phyloP scores from a whole-genome alignment of 2,888 invertebrate genomes.

The Oscheius sp. region DNA sequence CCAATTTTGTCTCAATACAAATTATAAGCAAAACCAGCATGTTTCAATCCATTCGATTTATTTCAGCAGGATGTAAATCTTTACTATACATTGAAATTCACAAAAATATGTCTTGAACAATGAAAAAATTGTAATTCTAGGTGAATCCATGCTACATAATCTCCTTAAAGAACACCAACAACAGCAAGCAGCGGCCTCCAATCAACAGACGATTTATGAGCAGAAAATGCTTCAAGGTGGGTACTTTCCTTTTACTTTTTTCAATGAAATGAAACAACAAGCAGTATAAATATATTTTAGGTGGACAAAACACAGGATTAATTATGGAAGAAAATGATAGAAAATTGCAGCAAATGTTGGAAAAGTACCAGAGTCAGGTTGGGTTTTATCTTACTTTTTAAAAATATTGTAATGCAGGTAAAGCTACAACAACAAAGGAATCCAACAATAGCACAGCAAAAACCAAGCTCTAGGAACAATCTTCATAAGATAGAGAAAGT shows the following conservation, averaged over 20 bases:
- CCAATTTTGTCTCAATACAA: background rate
- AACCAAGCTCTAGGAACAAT: conserved; percentile 31
- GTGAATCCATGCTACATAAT: conserved; percentile 30
- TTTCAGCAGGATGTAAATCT: too few relatives aligned
- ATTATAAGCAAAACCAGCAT: background rate
- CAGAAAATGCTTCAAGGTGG: conserved; percentile 11
- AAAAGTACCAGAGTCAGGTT: conserved; percentile 63
- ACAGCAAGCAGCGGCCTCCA: conserved; percentile 19
- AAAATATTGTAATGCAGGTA: conserved; percentile 29
- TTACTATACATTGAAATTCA: too few relatives aligned
- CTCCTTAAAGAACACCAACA: conserved; percentile 29
- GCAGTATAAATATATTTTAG: too few relatives aligned
- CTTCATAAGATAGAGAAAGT: conserved; percentile 33
- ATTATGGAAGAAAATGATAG: conserved; percentile 48
- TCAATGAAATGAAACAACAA: too few relatives aligned
- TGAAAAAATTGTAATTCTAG: background rate
- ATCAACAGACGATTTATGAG: background rate
- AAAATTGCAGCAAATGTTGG: conserved; percentile 64
- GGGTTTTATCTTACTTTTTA: conserved; percentile 20
- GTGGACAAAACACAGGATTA: conserved; percentile 2
- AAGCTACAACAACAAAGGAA: conserved; percentile 41
- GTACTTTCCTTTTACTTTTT: background rate
- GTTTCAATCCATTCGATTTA: too few relatives aligned
- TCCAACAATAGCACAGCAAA: conserved; percentile 17
- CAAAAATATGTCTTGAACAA: background rate